Evolutionary conservation across 2,797 vertebrate species (phyloP).

Genomic region (Propithecus perrieri): DNA sequence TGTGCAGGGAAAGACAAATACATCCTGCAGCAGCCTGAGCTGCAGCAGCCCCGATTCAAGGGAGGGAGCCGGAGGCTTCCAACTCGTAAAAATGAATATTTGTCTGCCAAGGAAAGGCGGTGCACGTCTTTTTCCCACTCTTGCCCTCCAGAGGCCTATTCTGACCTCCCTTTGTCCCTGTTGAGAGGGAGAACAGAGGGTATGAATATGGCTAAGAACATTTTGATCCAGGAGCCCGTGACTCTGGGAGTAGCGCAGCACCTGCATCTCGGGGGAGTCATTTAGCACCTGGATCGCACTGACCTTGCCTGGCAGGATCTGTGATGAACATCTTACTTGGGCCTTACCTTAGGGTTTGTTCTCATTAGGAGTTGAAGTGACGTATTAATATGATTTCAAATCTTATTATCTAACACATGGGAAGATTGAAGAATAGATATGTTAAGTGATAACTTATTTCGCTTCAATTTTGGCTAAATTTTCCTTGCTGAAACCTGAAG

Average conservation of each 20-base stretch:
- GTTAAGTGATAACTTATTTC: not conserved
- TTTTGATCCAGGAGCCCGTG: constrained; percentile 43
- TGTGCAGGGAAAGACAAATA: constrained; percentile 67
- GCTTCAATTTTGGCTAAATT: not conserved
- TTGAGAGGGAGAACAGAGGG: constrained; percentile 48
- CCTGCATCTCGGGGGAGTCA: constrained; percentile 28
- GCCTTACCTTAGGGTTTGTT: constrained; percentile 49
- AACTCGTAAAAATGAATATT: constrained; percentile 73
- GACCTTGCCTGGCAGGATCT: constrained; percentile 21
- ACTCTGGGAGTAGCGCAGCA: not conserved
- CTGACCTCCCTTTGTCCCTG: constrained; percentile 72
- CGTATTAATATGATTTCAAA: not conserved
- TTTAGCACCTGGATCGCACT: constrained; percentile 37
- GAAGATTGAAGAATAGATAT: not conserved
- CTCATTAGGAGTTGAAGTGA: constrained; percentile 59
- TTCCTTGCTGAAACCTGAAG: not conserved
- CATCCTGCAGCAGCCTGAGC: constrained; percentile 41
- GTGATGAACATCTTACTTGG: constrained; percentile 11
- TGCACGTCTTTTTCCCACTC: constrained; percentile 43
- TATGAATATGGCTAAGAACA: constrained; percentile 28
- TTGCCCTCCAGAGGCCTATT: constrained; percentile 64
- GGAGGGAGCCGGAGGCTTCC: constrained; percentile 70
- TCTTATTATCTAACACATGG: constrained; percentile 24
- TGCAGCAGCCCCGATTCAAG: constrained; percentile 55
- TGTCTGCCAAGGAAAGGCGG: constrained; percentile 65